Evolutionary conservation across 2,888 invertebrate species (phyloP), one percentile per base, ranked within the genome.

Genomic region (Deilephila elpenor): DNA sequence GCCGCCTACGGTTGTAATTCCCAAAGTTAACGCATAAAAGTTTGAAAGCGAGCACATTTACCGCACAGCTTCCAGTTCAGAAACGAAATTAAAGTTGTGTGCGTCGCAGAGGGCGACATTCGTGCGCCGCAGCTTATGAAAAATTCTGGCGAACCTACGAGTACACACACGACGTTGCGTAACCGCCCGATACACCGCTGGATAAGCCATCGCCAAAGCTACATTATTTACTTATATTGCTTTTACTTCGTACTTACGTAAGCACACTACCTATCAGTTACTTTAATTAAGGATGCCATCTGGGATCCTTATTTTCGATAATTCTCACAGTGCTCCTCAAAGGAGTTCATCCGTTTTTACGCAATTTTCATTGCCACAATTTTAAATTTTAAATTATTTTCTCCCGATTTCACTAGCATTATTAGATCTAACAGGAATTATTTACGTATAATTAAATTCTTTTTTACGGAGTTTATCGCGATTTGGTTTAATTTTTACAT

Each of bases 51-150:
- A 82, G 79, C 81, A 81, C 84, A 79, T 85, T 82, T 81, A 80
- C 78, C 78, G 73, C 76, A 76, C 76, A 75, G 72, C 76, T 79
- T 77, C 77, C 83, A 77, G 74, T 76, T 78, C 76, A 75, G 76
- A 77, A 82, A 82, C 80, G 74, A 82, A 86, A 84, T 86, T 84
- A 86, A 86, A 85, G 73, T 83, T 82, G 81, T 80, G 82, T 81
- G 77, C 75, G 80, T 76, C 79, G 77, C 79, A 76, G 78, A 78
- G 75, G 76, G 32, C 75, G 79, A 78, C 78, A 79, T 76, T 76
- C 76, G 78, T 78, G 76, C 44, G 59, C 59, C 77, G 71, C 74
- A 79, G 76, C 81, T 87, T 86, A 86, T 86, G 81, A 82, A 86
- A 87, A 86, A 85, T 67, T 67, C 67, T 67, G 44, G 25, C 51